These are phyloP conservation scores for Priocnemis perturbator DNA, from an alignment of 2,888 invertebrate species.

Conservation along the genomic window DNA sequence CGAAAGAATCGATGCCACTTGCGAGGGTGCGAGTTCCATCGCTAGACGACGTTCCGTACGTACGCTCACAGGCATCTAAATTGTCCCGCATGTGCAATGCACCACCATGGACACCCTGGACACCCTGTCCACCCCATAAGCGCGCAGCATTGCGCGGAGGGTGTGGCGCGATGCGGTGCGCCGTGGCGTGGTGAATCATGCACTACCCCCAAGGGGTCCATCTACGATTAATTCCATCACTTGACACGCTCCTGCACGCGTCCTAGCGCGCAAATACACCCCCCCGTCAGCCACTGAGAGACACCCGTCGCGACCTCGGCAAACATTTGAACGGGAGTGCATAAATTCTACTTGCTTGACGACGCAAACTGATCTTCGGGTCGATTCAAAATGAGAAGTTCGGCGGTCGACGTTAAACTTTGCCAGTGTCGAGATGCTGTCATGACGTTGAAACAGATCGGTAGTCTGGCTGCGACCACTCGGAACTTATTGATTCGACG, in stretches of 20 bases:
- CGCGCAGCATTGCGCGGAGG: slow-evolving; percentile 27
- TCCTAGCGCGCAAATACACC: slow-evolving; percentile 21
- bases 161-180: slow-evolving; percentile 54
- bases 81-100: too few species aligned
- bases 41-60: too few species aligned
- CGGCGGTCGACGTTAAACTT: too few species aligned
- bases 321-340: slow-evolving; percentile 49
- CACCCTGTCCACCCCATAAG: slow-evolving; percentile 21
- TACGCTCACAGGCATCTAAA: too few species aligned
- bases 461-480: too few species aligned
- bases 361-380: slow-evolving; percentile 41
- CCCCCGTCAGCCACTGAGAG: slow-evolving; percentile 23
- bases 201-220: slow-evolving; percentile 58
- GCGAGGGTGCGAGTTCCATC: too few species aligned
- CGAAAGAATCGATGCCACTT: too few species aligned
- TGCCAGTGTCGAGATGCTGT: slow-evolving; percentile 21
- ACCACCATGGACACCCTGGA: slow-evolving; percentile 8
- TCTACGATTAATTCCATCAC: slow-evolving; percentile 64
- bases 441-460: slow-evolving; percentile 22
- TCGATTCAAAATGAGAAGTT: too few species aligned
- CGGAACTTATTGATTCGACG: slow-evolving; percentile 32
- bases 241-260: slow-evolving; percentile 55
- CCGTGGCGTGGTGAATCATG: slow-evolving; percentile 53
- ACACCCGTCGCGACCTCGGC: slow-evolving; percentile 27
- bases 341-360: slow-evolving; percentile 50